Base-by-base conservation (phyloP, 2,888 invertebrate genomes). In the Entomobrya multifasciata region DNA sequence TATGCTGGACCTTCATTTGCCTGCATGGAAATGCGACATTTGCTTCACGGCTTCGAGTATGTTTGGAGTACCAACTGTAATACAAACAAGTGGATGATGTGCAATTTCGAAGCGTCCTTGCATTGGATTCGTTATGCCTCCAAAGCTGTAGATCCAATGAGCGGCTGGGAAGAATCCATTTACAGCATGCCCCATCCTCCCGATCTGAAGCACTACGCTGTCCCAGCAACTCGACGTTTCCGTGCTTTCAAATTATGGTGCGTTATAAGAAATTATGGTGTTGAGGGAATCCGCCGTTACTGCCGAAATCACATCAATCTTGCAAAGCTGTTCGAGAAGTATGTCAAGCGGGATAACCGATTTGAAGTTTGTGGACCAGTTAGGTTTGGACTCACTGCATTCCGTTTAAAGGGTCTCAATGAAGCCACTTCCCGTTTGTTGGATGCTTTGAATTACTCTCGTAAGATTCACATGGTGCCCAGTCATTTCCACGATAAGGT, bases 391-490 rank as follows among this genome's bases (percentile, higher is more conserved):
- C 93, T 97, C 22, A 96, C 96, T 1, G 96, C 96, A 92, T 97
- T 97, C 92, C 93, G 96, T 74, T 92, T 96, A 1, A 94, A 94
- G 92, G 95, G 95, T 83, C 93, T 94, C 25, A 96, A 97, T 92
- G 94, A 94, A 80, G 92, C 95, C 6, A 97, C 97, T 91, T 95
- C 96, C 92, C 94, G 95, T 83, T 93, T 97, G 5, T 92, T 97
- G 80, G 96, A 96, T 0, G 94, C 94, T 79, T 95, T 97, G 88
- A 97, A 97, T 92, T 95, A 95, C 20, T 95, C 96, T 0, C 96
- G 97, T 0, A 95, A 95, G 91, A 94, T 97, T 79, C 96, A 97
- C 92, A 96, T 97, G 96, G 96, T 96, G 1, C 96, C 96, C 0
- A 95, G 96, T 0, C 94, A 95, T 91, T 94, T 96, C 1, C 95